A percentile compares a stretch with the other conserved stretches of the same genome.
These are phyloP conservation scores for Antrozous pallidus DNA, from an alignment of 2,797 vertebrate species.

Conservation along the genomic window DNA sequence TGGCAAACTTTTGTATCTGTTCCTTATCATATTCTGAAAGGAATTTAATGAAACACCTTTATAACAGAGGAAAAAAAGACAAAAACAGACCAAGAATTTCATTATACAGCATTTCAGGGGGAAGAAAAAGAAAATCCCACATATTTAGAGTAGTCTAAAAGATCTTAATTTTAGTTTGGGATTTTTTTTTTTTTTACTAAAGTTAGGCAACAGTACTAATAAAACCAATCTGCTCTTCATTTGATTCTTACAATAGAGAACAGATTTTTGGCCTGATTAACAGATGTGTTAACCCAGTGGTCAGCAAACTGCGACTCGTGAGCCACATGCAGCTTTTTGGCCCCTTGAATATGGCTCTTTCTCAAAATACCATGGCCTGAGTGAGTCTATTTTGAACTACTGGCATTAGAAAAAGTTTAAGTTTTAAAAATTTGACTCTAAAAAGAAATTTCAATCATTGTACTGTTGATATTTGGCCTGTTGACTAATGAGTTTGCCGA, in stretches of 20 bases:
- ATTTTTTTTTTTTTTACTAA: neutral
- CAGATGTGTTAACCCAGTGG: neutral
- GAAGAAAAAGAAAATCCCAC: neutral
- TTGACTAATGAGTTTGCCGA: too few species aligned
- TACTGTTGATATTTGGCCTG: too few species aligned
- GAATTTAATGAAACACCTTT: constrained; percentile 13
- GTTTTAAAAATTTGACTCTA: too few species aligned
- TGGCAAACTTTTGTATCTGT: neutral
- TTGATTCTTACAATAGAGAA: neutral
- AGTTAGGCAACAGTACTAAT: constrained; percentile 7
- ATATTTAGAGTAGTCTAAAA: constrained; percentile 7
- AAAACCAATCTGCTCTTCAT: neutral
- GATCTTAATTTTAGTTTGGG: constrained; percentile 18
- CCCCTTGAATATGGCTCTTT: too few species aligned
- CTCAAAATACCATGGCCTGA: too few species aligned
- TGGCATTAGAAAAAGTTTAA: too few species aligned
- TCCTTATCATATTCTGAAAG: constrained; percentile 41
- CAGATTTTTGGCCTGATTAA: neutral
- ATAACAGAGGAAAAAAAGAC: neutral
- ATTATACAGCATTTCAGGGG: neutral
- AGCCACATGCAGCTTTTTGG: too few species aligned
- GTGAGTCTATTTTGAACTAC: too few species aligned
- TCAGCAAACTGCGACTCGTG: too few species aligned
- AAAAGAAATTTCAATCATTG: too few species aligned
- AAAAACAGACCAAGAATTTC: constrained; percentile 30